A percentile compares a stretch with the other conserved stretches of the same genome.
These are phyloP conservation scores for Drosophila tani DNA, from an alignment of 1,140 invertebrate genomes.

Conservation along the genomic window DNA sequence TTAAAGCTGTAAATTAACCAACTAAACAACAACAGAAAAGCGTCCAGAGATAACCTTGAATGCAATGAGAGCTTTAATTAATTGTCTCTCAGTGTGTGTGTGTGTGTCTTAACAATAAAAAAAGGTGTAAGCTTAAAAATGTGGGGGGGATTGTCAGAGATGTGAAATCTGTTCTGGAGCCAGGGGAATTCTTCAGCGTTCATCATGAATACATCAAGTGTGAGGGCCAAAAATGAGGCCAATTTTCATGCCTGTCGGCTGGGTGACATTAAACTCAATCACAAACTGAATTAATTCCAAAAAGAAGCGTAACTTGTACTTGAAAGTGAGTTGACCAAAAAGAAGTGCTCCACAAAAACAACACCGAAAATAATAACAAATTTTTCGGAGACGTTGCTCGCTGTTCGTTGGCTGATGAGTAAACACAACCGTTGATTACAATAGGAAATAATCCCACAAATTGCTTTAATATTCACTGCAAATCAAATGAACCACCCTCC, in stretches of 20 bases:
- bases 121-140: conserved; percentile 63
- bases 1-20: conserved; percentile 83
- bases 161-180: conserved; percentile 13
- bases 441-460: conserved; percentile 85
- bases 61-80: conserved; percentile 83
- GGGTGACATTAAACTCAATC: conserved; percentile 38
- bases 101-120: conserved; percentile 26
- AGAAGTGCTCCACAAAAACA: conserved; percentile 18
- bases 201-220: neutral
- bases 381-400: conserved; percentile 17
- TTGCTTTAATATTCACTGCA: conserved; percentile 84
- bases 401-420: conserved; percentile 39
- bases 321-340: conserved; percentile 72
- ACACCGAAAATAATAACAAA: conserved; percentile 18
- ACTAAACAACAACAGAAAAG: conserved; percentile 65
- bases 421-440: conserved; percentile 73
- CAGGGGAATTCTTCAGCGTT: neutral
- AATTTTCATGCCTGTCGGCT: conserved; percentile 77
- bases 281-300: conserved; percentile 28
- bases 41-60: conserved; percentile 71
- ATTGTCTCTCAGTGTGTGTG: conserved; percentile 43
- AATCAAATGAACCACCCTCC: conserved; percentile 78
- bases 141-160: conserved; percentile 7
- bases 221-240: conserved; percentile 59
- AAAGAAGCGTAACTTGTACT: conserved; percentile 40